These are phyloP conservation scores for Crotalus tigris DNA, from an alignment of 2,113 vertebrate genomes.

Conservation along the genomic window DNA sequence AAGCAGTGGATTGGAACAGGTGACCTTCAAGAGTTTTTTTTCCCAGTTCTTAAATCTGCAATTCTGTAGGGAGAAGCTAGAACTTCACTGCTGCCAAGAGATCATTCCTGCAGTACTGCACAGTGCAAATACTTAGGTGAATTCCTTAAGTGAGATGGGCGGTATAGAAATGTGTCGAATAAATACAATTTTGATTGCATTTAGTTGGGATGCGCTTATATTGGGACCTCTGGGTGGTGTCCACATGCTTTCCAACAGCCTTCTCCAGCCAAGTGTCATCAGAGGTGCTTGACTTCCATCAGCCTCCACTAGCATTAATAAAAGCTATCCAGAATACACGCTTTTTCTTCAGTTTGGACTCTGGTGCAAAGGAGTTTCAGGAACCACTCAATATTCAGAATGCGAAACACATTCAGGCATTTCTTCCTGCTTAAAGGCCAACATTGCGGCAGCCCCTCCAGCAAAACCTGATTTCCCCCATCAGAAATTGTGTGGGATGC, in stretches of 20 bases:
- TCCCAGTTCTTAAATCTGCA: neutral
- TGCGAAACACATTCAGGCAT: neutral
- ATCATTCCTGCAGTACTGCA: neutral
- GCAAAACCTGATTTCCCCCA: rapidly evolving
- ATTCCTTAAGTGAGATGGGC: too few relatives aligned
- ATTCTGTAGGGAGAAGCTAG: neutral
- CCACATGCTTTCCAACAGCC: neutral
- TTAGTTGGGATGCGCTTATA: neutral
- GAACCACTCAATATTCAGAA: neutral
- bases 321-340: neutral
- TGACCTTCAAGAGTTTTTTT: too few relatives aligned
- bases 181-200: neutral
- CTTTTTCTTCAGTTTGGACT: neutral
- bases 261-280: neutral
- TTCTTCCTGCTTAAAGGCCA: neutral
- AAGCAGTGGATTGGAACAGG: neutral
- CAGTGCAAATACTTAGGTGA: neutral
- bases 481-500: neutral
- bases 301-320: neutral
- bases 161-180: too few relatives aligned
- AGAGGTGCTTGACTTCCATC: neutral
- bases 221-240: neutral
- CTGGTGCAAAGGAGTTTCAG: neutral
- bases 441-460: neutral
- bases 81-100: neutral